Evolutionary conservation across 2,797 vertebrate genomes (phyloP).

Genomic region (Liparis tanakae): DNA sequence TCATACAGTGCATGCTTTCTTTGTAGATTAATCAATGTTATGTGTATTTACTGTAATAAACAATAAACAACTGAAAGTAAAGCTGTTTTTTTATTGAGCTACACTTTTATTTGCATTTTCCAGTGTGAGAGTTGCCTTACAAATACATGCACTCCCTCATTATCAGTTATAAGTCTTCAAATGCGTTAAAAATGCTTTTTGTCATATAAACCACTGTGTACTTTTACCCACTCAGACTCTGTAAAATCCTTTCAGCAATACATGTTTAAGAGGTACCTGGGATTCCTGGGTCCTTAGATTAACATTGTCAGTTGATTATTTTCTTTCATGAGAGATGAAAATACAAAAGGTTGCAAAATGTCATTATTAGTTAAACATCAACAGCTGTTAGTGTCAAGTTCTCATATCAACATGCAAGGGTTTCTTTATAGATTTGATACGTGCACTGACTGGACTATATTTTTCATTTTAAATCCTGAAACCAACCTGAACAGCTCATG

Average conservation of each 20-base stretch:
- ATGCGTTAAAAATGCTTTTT: not conserved
- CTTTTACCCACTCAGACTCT: not conserved
- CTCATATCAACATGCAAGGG: not conserved
- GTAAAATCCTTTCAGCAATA: not conserved
- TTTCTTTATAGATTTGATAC: not conserved
- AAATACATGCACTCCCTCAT: not conserved
- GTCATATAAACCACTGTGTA: not conserved
- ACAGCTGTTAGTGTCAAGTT: not conserved
- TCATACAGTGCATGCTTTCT: constrained; percentile 32
- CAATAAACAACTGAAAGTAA: constrained; percentile 8
- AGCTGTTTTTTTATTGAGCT: not conserved
- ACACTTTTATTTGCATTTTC: not conserved
- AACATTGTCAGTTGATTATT: constrained; percentile 2
- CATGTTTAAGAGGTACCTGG: not conserved
- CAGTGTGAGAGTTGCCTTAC: not conserved
- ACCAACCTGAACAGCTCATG: not conserved
- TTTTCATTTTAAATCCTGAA: constrained; percentile 14
- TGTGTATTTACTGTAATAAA: constrained; percentile 50
- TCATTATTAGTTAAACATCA: not conserved
- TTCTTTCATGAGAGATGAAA: not conserved
- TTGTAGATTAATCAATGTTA: constrained; percentile 15
- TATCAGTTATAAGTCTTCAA: not conserved
- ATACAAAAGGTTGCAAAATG: not conserved
- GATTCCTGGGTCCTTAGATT: not conserved
- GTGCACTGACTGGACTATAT: not conserved